Evolutionary conservation across 1,140 invertebrate genomes (phyloP).

Genomic region (Nasonia longicornis): DNA sequence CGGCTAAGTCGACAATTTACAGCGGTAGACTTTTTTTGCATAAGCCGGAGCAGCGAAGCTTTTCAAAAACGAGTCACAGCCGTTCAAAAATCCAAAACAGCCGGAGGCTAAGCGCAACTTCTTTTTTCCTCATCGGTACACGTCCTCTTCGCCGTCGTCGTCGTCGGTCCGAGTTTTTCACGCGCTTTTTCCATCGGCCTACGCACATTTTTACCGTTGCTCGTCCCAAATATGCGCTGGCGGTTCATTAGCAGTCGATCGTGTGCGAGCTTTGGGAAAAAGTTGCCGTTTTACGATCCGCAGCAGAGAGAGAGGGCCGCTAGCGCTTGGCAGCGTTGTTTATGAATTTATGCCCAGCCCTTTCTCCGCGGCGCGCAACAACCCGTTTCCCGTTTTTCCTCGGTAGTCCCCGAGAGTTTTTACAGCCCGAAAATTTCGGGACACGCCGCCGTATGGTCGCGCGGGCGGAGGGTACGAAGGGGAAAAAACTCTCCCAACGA

Average conservation of each 20-base stretch:
- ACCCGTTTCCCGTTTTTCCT: constrained; percentile 52
- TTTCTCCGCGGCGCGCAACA: constrained; percentile 36
- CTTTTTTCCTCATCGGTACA: background rate
- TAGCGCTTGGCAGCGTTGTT: constrained; percentile 56
- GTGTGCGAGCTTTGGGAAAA: background rate
- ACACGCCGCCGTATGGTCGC: background rate
- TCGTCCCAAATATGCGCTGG: constrained; percentile 32
- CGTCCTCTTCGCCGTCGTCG: no score
- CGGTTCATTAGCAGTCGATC: background rate
- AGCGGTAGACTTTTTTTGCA: background rate
- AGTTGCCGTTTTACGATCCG: constrained; percentile 24
- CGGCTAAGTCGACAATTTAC: constrained; percentile 1
- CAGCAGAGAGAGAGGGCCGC: constrained; percentile 14
- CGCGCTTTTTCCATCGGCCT: constrained; percentile 13
- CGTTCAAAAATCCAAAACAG: background rate
- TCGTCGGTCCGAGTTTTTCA: constrained; percentile 41
- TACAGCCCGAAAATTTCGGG: background rate
- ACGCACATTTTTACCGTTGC: constrained; percentile 46
- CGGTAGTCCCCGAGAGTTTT: background rate
- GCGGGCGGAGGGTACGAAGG: background rate
- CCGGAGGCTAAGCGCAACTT: background rate
- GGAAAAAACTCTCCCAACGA: background rate
- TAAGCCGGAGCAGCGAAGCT: background rate
- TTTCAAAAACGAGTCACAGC: background rate
- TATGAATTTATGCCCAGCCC: constrained; percentile 62